A percentile compares a stretch with the other conserved stretches of the same genome.
phyloP scores from a whole-genome alignment of 2,797 vertebrate genomes.

The Scolopax rusticola region DNA sequence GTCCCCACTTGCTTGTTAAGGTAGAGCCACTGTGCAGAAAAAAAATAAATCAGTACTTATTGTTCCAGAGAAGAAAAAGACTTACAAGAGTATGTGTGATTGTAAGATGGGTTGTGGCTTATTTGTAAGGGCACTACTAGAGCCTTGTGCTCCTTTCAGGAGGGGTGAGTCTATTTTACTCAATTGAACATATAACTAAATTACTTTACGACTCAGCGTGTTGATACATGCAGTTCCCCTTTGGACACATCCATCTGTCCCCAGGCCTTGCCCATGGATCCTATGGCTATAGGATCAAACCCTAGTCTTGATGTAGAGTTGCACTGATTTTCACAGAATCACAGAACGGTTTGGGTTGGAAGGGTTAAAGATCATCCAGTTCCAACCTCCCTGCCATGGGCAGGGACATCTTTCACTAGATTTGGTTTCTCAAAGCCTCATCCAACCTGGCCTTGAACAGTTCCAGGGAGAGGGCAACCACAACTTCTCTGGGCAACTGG shows the following conservation, averaged over 20 bases:
- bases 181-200: not conserved
- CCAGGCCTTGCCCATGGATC: not conserved
- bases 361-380: not conserved
- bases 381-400: fast-evolving
- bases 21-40: not conserved
- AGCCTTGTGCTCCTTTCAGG: not conserved
- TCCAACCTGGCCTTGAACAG: not conserved
- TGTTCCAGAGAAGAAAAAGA: not conserved
- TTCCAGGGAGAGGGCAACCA: too few relatives aligned
- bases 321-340: not conserved
- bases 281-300: not conserved
- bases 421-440: not conserved
- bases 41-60: not conserved
- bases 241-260: not conserved
- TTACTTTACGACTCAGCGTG: not conserved
- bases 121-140: not conserved
- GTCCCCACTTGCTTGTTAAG: not conserved
- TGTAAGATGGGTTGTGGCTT: not conserved
- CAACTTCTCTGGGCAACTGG: not conserved
- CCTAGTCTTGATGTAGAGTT: not conserved
- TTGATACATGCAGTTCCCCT: not conserved
- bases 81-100: not conserved
- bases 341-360: not conserved
- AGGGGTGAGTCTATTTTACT: not conserved
- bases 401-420: not conserved